A percentile compares a stretch with the other conserved stretches of the same genome.
These are phyloP conservation scores for Sarcophilus harrisii DNA, from an alignment of 2,797 vertebrate species.

Conservation along the genomic window DNA sequence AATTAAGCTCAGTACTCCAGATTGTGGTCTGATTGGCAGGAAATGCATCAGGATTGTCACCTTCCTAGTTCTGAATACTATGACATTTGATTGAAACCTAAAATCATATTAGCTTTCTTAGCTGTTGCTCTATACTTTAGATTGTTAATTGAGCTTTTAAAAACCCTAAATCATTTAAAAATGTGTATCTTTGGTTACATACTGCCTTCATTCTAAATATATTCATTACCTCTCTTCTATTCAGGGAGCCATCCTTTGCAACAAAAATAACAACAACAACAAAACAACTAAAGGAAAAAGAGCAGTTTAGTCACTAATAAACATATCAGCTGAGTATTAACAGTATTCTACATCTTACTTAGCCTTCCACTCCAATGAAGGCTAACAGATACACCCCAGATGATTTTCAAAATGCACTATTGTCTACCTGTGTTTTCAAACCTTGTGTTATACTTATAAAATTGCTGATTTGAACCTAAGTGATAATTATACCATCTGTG, in stretches of 20 bases:
- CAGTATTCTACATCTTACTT: not conserved
- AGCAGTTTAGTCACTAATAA: not conserved
- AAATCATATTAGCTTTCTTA: not conserved
- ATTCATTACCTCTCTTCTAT: not conserved
- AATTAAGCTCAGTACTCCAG: not conserved
- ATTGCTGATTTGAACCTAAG: not conserved
- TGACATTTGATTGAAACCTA: not conserved
- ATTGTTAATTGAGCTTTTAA: too few species aligned
- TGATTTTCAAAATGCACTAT: not conserved
- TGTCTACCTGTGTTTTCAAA: not conserved
- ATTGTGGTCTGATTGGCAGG: not conserved
- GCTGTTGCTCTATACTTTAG: too few species aligned
- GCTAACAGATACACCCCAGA: not conserved
- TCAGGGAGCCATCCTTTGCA: not conserved
- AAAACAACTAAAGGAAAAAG: not conserved
- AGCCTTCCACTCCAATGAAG: not conserved
- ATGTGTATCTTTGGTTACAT: not conserved
- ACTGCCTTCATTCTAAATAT: not conserved
- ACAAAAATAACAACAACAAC: not conserved
- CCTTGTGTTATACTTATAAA: not conserved
- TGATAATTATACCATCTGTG: not conserved
- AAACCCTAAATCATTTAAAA: too few species aligned
- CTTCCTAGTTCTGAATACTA: not conserved
- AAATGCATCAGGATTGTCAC: not conserved
- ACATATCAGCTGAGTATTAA: not conserved